Conservation (phyloP, 1,140 invertebrate genomes). For the Vanessa atalanta region DNA sequence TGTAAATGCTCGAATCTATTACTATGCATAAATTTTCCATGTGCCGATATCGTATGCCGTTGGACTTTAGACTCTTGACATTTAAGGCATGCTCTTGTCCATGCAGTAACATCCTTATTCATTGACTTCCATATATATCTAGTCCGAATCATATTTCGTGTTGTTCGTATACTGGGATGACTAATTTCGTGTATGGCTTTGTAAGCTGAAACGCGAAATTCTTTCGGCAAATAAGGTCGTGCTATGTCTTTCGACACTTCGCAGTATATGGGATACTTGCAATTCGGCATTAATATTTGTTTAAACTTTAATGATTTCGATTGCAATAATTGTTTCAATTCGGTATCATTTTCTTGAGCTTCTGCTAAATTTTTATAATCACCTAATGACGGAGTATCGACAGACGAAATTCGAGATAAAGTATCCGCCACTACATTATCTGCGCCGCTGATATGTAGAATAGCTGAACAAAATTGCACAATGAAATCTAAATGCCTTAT, state of each 20-base stretch:
- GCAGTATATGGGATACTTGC: too few species aligned
- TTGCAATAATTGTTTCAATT: conserved; percentile 27
- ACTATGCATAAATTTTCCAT: background rate
- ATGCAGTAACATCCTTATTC: too few species aligned
- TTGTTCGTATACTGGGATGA: background rate
- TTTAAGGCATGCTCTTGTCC: too few species aligned
- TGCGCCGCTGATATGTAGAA: conserved; percentile 23
- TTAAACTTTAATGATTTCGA: conserved; percentile 5
- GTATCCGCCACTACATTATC: conserved; percentile 24
- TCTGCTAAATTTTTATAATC: conserved; percentile 24
- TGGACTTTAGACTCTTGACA: too few species aligned
- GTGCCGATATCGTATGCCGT: too few species aligned
- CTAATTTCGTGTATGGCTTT: background rate
- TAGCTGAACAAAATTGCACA: conserved; percentile 29
- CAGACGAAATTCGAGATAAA: conserved; percentile 29
- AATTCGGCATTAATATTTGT: too few species aligned
- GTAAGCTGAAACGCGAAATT: background rate
- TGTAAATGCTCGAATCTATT: too few species aligned
- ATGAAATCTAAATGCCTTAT: conserved; percentile 27
- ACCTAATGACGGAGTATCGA: conserved; percentile 29
- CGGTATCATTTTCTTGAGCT: conserved; percentile 32
- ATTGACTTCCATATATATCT: too few species aligned
- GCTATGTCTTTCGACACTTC: background rate
- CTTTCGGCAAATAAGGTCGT: background rate
- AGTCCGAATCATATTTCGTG: too few species aligned